Percentiles rank a stretch among this genome's conserved stretches.
Conservation (phyloP, 2,797 vertebrate species). For the Vespertilio murinus region DNA sequence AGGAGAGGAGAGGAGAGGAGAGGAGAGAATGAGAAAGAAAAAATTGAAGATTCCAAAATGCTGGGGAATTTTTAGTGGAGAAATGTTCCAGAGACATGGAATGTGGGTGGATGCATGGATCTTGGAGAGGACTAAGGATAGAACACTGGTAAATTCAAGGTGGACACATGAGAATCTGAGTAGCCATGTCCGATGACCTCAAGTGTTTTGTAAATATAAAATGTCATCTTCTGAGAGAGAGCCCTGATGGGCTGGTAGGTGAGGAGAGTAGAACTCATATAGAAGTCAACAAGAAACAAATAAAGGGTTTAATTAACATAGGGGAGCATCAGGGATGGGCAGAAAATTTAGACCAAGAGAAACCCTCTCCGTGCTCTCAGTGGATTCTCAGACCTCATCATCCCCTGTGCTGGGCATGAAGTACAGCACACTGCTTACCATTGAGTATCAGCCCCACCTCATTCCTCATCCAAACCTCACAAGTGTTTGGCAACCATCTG, state of each 20-base stretch:
- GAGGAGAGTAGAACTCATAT: not conserved
- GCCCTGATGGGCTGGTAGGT: not conserved
- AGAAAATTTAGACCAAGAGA: not conserved
- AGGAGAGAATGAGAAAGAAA: not conserved
- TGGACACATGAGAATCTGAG: not conserved
- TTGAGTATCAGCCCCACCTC: not conserved
- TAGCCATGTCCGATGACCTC: not conserved
- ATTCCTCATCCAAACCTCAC: not conserved
- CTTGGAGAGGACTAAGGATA: not conserved
- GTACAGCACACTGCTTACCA: not conserved
- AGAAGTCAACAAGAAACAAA: not conserved
- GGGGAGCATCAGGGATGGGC: too few relatives aligned
- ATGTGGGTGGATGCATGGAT: not conserved
- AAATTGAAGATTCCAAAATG: not conserved
- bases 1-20: not conserved
- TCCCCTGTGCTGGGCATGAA: not conserved
- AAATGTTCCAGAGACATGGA: not conserved
- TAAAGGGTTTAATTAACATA: not conserved
- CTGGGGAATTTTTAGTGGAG: not conserved
- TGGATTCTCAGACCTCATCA: not conserved
- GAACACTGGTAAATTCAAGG: not conserved
- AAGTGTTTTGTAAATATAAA: not conserved
- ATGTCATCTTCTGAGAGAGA: not conserved
- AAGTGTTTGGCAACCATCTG: not conserved
- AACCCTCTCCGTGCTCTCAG: fast-evolving